phyloP scores from a whole-genome alignment of 2,797 vertebrate genomes.

The Oreochromis mossambicus region DNA sequence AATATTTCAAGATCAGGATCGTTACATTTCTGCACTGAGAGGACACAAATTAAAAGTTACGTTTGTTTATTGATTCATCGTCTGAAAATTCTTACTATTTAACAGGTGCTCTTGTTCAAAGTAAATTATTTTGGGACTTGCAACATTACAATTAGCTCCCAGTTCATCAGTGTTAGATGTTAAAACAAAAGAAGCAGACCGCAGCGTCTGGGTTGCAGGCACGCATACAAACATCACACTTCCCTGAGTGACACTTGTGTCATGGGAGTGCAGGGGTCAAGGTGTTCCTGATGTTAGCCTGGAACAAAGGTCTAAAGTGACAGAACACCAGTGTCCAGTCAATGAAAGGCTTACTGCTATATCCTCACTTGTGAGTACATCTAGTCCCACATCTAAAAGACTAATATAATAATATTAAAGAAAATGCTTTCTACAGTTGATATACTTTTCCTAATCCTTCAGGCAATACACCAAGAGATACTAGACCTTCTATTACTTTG shows the following conservation, averaged over 20 bases:
- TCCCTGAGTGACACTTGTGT: constrained; percentile 27
- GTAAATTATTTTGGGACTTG: neutral
- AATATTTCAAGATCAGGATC: neutral
- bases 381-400: neutral
- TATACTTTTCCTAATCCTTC: neutral
- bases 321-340: neutral
- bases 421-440: neutral
- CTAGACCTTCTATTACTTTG: neutral
- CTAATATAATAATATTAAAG: neutral
- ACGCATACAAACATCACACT: neutral
- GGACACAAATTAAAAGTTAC: neutral
- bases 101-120: neutral
- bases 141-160: neutral
- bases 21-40: neutral
- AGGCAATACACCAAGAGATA: rapidly evolving
- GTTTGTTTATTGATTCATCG: rapidly evolving
- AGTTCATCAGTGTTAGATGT: neutral
- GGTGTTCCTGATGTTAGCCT: constrained; percentile 44
- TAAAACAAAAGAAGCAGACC: neutral
- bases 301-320: constrained; percentile 43
- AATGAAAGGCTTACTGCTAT: neutral
- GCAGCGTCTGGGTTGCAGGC: constrained; percentile 1
- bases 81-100: neutral
- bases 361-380: neutral
- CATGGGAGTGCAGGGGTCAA: constrained; percentile 43